Conservation (phyloP, 2,888 invertebrate genomes). For the Clanis bilineata region DNA sequence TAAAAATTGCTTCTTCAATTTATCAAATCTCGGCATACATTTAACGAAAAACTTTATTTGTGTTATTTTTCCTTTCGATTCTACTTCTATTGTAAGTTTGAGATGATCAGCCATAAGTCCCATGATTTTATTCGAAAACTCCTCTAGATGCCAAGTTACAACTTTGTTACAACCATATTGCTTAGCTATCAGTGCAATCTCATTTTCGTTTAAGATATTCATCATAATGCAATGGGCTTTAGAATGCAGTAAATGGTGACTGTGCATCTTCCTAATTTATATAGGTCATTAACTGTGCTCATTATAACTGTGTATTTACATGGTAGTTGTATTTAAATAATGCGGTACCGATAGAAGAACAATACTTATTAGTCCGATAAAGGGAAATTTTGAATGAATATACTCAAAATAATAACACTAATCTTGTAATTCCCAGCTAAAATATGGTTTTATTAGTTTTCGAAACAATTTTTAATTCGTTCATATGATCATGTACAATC, state of each 20-base stretch:
- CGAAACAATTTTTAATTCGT: no score
- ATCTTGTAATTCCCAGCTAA: no score
- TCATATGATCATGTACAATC: no score
- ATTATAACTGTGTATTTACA: background rate
- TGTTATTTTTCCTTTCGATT: conserved; percentile 31
- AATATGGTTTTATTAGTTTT: no score
- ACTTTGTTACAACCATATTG: conserved; percentile 39
- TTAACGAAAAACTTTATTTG: conserved; percentile 81
- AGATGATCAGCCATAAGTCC: conserved; percentile 71
- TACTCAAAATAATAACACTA: no score
- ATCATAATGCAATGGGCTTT: conserved; percentile 30
- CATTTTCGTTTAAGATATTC: conserved; percentile 48
- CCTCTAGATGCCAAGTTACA: conserved; percentile 46
- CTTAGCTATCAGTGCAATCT: conserved; percentile 48
- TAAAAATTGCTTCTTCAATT: conserved; percentile 67
- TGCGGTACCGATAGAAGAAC: conserved; percentile 3
- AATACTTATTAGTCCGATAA: no score
- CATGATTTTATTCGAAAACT: conserved; percentile 54
- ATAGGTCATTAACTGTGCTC: background rate
- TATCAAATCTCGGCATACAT: conserved; percentile 76
- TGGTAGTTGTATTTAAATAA: background rate
- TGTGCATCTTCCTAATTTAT: background rate
- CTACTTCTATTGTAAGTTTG: conserved; percentile 47
- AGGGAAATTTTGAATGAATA: no score
- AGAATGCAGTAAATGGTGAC: background rate